A percentile compares a stretch with the other conserved stretches of the same genome.
Conservation (phyloP, 2,113 vertebrate species). For the Mugil cephalus region DNA sequence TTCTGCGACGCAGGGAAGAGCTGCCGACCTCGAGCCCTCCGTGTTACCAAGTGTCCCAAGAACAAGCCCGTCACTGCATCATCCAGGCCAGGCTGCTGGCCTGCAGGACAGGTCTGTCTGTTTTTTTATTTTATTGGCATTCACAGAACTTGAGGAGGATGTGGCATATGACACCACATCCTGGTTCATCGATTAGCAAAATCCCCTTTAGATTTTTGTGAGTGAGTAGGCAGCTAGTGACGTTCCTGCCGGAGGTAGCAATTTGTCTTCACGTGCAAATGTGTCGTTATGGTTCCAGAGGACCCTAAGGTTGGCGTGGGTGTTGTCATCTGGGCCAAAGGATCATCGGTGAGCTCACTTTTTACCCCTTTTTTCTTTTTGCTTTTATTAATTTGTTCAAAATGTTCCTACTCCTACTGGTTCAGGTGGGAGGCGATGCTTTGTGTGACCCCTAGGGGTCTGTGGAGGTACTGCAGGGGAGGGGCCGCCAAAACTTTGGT, state of each 20-base stretch:
- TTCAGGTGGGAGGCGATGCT: neutral
- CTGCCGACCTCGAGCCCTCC: too few relatives aligned
- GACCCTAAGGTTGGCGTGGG: conserved; percentile 97
- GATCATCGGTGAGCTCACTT: conserved; percentile 89
- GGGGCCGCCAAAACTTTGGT: too few relatives aligned
- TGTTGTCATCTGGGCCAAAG: conserved; percentile 94
- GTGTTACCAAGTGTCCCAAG: conserved; percentile 84
- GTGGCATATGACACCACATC: too few relatives aligned
- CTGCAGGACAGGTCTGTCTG: conserved; percentile 89
- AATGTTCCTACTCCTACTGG: too few relatives aligned
- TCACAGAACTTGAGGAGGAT: too few relatives aligned
- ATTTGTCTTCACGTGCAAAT: neutral
- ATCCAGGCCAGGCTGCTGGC: conserved; percentile 91
- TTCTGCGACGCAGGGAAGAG: conserved; percentile 42
- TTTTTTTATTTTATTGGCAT: too few relatives aligned
- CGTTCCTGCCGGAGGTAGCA: too few relatives aligned
- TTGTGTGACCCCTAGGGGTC: too few relatives aligned
- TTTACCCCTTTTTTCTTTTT: neutral
- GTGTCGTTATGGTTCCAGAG: conserved; percentile 85
- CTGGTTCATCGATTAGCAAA: too few relatives aligned
- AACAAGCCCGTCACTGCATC: conserved; percentile 91
- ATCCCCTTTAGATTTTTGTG: too few relatives aligned
- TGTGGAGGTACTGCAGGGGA: too few relatives aligned
- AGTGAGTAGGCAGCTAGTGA: too few relatives aligned
- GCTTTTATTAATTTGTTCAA: neutral